Evolutionary conservation across 1,140 invertebrate genomes (phyloP).

Genomic region (Meloidogyne exigua): DNA sequence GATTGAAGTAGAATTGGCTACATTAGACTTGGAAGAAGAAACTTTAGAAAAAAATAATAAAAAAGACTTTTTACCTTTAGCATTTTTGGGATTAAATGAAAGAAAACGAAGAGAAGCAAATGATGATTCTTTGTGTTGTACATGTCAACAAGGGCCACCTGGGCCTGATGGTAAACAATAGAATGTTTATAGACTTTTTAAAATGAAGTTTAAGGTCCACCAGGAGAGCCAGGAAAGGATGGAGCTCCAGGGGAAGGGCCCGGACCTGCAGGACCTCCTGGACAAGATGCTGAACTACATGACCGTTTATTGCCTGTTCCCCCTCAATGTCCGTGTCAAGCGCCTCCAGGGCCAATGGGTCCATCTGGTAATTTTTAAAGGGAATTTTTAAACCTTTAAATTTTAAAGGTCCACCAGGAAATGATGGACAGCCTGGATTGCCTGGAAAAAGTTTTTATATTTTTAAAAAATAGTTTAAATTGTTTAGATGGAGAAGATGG

Average conservation of each 20-base stretch:
- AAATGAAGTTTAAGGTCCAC: conserved; percentile 17
- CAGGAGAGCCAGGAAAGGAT: conserved; percentile 59
- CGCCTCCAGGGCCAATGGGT: conserved; percentile 54
- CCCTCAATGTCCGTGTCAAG: conserved; percentile 61
- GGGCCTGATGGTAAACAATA: conserved; percentile 45
- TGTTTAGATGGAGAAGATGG: conserved; percentile 57
- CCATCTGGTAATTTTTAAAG: conserved; percentile 35
- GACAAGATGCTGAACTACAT: conserved; percentile 62
- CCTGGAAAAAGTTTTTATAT: conserved; percentile 45
- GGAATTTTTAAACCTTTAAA: no score
- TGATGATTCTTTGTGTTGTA: conserved; percentile 59
- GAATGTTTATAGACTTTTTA: neutral
- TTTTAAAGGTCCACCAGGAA: conserved; percentile 49
- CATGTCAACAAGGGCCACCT: conserved; percentile 62
- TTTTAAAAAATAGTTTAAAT: conserved; percentile 6
- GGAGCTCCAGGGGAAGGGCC: conserved; percentile 56
- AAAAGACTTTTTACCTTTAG: conserved; percentile 7
- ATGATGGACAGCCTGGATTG: conserved; percentile 57
- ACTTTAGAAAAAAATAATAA: neutral
- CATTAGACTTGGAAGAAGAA: conserved; percentile 21
- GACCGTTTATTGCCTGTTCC: conserved; percentile 62
- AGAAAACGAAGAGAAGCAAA: conserved; percentile 46
- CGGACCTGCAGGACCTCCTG: conserved; percentile 55
- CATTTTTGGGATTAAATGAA: conserved; percentile 15
- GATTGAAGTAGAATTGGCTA: conserved; percentile 51